Conservation (phyloP, 1,140 invertebrate genomes). For the Micrasema longulum region DNA sequence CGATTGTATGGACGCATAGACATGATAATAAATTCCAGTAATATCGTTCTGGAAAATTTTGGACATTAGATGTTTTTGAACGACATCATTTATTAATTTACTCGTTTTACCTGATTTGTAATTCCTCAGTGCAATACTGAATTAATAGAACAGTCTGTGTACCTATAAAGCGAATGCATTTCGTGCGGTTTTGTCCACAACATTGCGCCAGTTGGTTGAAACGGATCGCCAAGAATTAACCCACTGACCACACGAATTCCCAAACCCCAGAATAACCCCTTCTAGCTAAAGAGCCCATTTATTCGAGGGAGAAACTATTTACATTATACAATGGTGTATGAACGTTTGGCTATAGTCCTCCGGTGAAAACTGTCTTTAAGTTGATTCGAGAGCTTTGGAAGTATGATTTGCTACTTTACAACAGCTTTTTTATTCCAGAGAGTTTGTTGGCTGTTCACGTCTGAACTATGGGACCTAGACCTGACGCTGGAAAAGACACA, state of each 20-base stretch:
- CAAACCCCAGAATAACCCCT: neutral
- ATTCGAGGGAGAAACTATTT: neutral
- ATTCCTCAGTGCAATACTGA: neutral
- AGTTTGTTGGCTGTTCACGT: too few relatives aligned
- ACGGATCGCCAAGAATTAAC: slow-evolving; percentile 31
- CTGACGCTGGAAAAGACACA: too few relatives aligned
- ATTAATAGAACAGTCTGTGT: too few relatives aligned
- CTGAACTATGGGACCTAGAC: too few relatives aligned
- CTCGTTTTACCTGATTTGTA: neutral
- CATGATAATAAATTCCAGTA: neutral
- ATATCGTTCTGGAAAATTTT: too few relatives aligned
- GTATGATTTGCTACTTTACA: too few relatives aligned
- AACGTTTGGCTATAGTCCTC: neutral
- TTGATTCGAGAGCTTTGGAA: too few relatives aligned
- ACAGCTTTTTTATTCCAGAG: too few relatives aligned
- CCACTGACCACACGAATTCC: neutral
- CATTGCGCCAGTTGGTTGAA: neutral
- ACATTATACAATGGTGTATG: neutral
- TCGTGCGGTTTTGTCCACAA: slow-evolving; percentile 17
- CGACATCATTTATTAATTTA: neutral
- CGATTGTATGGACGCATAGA: neutral
- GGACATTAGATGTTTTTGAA: neutral
- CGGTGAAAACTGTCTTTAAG: neutral
- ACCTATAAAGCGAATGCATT: slow-evolving; percentile 16
- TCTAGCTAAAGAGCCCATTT: too few relatives aligned